Conservation (phyloP, 1,140 invertebrate genomes). For the Leptopilina boulardi region DNA sequence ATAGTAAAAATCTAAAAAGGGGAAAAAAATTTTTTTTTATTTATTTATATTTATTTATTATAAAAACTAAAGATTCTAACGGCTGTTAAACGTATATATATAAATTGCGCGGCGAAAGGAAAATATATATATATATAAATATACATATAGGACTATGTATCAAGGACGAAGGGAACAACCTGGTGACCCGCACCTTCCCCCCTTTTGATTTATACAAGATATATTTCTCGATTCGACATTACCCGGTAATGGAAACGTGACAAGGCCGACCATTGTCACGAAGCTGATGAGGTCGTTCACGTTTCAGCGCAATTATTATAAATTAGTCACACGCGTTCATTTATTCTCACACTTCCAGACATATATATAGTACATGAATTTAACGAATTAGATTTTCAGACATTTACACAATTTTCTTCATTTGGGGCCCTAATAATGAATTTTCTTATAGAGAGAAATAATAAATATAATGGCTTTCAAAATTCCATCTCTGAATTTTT, state of each 20-base stretch:
- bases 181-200: conserved; percentile 11
- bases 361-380: not conserved
- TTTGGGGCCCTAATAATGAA: too few species aligned
- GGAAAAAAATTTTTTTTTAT: too few species aligned
- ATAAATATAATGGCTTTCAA: too few species aligned
- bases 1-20: conserved; percentile 10
- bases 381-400: too few species aligned
- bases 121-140: not conserved
- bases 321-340: not conserved
- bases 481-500: too few species aligned
- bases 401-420: not conserved
- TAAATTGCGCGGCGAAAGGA: conserved; percentile 14
- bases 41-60: too few species aligned
- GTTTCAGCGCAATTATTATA: conserved; percentile 18
- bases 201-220: not conserved
- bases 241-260: conserved; percentile 16
- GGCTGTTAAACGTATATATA: not conserved
- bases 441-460: too few species aligned
- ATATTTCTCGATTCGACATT: conserved; percentile 29
- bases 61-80: conserved; percentile 11
- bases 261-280: conserved; percentile 22
- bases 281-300: conserved; percentile 32
- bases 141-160: not conserved
- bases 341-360: not conserved
- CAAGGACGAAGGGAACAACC: conserved; percentile 30